Evolutionary conservation across 2,888 invertebrate species (phyloP), one percentile per base, ranked within the genome.

Genomic region (Agrotis clavis): DNA sequence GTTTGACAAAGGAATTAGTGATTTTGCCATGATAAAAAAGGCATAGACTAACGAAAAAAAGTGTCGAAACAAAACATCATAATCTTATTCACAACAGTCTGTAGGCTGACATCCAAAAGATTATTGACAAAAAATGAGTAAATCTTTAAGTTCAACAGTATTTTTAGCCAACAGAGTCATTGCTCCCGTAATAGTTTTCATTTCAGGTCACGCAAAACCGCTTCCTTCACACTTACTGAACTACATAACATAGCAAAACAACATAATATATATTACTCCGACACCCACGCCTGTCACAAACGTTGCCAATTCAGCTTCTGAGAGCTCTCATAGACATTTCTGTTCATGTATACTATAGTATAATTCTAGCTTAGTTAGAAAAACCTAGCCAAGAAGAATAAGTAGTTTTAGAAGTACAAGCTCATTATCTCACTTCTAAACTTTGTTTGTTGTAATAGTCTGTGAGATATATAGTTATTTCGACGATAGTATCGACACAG

Each of bases 301-400:
- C 75, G 64, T 25, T 80, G 80, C 80, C 80, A 80, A 77, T 64
- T 64, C 64, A 50, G 63, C 53, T n/a, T 51, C 60, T 51, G 50
- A 51, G 25, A 63, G 30, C 13, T 18, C 7, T 60, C 54, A 2
- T 51, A 51, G 3, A 61, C 14, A 25, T 14, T 1, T 35, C 18
- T 13, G 0, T 13, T 21, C 14, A 25, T 19, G n/a, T 11, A n/a
- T 14, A 18, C 4, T 4, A 11, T 35, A n/a, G 35, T 35, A n/a
- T 57, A 13, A 45, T 35, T n/a, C n/a, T 35, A 57, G 5, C 5
- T 35, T 13, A 57, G 9, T 57, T n/a, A 57, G 35, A 6, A 57
- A 57, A 14, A 13, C 3, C 13, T 14, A 35, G 13, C 2, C n/a
- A 18, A 35, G n/a, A n/a, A 13, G 13, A n/a, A 14, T 6, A 2